A percentile compares a stretch with the other conserved stretches of the same genome.
These are phyloP conservation scores for Conistra vaccinii DNA, from an alignment of 2,888 invertebrate species.

Conservation along the genomic window DNA sequence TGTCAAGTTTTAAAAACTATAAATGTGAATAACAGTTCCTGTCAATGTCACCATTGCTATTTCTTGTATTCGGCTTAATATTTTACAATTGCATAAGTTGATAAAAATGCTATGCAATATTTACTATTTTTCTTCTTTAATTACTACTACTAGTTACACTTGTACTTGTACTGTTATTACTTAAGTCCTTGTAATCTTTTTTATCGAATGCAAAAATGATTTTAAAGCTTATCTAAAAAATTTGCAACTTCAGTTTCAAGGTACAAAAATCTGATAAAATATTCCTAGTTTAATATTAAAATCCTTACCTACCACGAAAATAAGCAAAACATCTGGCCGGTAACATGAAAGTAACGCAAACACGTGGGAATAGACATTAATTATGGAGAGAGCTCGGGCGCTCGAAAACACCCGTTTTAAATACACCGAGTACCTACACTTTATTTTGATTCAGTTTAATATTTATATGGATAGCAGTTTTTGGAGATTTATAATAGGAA, in stretches of 20 bases:
- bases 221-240: background rate
- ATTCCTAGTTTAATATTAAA: constrained; percentile 51
- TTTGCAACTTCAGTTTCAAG: background rate
- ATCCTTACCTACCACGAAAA: constrained; percentile 52
- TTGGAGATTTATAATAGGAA: constrained; percentile 1
- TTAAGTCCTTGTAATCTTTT: too few relatives aligned
- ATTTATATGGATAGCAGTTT: constrained; percentile 24
- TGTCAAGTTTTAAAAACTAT: too few relatives aligned
- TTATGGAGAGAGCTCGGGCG: constrained; percentile 67
- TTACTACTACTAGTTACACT: too few relatives aligned
- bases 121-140: too few relatives aligned
- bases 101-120: too few relatives aligned
- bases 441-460: constrained; percentile 44
- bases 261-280: constrained; percentile 21
- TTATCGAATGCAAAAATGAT: background rate
- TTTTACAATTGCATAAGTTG: too few relatives aligned
- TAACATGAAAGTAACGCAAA: constrained; percentile 61
- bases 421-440: constrained; percentile 48
- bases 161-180: too few relatives aligned
- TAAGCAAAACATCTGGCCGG: constrained; percentile 56
- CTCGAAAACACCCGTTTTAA: constrained; percentile 60
- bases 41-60: too few relatives aligned
- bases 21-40: too few relatives aligned
- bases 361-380: constrained; percentile 69
- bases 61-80: too few relatives aligned